phyloP scores from a whole-genome alignment of 2,888 invertebrate species.

The Torymus texanus region DNA sequence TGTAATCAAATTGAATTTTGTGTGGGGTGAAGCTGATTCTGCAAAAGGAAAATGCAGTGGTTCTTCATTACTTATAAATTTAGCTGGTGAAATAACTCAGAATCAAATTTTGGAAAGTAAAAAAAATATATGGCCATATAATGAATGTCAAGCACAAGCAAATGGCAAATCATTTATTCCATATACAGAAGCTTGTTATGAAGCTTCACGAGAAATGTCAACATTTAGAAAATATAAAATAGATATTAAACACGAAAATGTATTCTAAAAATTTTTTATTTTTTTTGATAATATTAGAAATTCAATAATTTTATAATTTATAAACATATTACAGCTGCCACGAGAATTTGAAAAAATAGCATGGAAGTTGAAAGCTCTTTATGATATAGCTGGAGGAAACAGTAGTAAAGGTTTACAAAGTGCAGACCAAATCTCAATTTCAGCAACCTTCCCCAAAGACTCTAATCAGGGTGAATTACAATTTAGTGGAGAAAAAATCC shows the following conservation, averaged over 20 bases:
- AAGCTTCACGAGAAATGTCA: constrained; percentile 70
- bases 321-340: constrained; percentile 64
- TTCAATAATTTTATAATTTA: neutral
- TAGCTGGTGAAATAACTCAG: constrained; percentile 67
- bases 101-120: constrained; percentile 65
- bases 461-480: constrained; percentile 63
- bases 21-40: constrained; percentile 67
- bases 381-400: constrained; percentile 68
- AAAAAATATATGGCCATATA: constrained; percentile 68
- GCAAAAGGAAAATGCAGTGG: constrained; percentile 69
- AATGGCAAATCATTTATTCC: constrained; percentile 64
- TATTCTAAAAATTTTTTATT: constrained; percentile 56
- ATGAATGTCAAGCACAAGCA: constrained; percentile 65
- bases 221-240: constrained; percentile 69
- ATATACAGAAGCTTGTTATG: constrained; percentile 71
- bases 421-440: constrained; percentile 62
- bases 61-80: constrained; percentile 65
- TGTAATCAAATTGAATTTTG: constrained; percentile 63
- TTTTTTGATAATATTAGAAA: neutral
- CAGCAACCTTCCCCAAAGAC: constrained; percentile 67
- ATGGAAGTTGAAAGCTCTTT: constrained; percentile 65
- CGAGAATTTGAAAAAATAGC: constrained; percentile 61
- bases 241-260: constrained; percentile 64
- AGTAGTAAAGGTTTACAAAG: constrained; percentile 57
- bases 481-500: constrained; percentile 63